Evolutionary conservation across 1,140 invertebrate genomes (phyloP).

Genomic region (Ceratina australensis): DNA sequence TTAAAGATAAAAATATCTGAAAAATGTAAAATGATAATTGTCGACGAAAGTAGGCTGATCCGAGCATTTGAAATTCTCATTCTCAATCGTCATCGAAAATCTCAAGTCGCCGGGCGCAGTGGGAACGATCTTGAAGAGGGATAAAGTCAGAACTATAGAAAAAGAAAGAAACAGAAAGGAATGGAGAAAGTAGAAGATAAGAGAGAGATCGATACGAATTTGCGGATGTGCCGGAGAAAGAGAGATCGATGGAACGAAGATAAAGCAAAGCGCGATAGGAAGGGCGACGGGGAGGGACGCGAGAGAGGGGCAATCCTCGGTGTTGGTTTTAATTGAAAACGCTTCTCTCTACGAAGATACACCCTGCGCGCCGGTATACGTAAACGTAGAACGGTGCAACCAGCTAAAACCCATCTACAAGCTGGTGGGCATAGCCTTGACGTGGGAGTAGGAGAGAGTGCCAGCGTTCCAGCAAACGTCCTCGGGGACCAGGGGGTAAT

Average conservation of each 20-base stretch:
- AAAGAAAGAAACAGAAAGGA: neutral
- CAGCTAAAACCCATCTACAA: conserved; percentile 48
- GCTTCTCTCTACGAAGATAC: conserved; percentile 65
- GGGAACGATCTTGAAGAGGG: too few species aligned
- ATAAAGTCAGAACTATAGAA: neutral
- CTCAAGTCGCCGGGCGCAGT: too few species aligned
- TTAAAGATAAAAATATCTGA: too few species aligned
- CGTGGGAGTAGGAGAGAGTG: conserved; percentile 53
- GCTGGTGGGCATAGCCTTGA: conserved; percentile 35
- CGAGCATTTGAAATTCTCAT: too few species aligned
- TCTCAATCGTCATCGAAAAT: too few species aligned
- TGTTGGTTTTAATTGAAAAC: conserved; percentile 77
- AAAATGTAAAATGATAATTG: too few species aligned
- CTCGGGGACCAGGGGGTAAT: conserved; percentile 75
- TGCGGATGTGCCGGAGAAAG: conserved; percentile 22
- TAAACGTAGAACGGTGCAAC: conserved; percentile 40
- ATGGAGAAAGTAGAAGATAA: neutral
- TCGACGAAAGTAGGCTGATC: too few species aligned
- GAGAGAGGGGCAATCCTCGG: conserved; percentile 49
- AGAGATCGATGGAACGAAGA: neutral
- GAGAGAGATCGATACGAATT: conserved; percentile 28
- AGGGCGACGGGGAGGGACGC: conserved; percentile 2
- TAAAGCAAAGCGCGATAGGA: neutral
- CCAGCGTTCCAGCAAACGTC: conserved; percentile 71
- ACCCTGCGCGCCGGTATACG: conserved; percentile 34